Evolutionary conservation across 2,113 vertebrate genomes (phyloP), one percentile per base, ranked within the genome.

Genomic region (Sula dactylatra): DNA sequence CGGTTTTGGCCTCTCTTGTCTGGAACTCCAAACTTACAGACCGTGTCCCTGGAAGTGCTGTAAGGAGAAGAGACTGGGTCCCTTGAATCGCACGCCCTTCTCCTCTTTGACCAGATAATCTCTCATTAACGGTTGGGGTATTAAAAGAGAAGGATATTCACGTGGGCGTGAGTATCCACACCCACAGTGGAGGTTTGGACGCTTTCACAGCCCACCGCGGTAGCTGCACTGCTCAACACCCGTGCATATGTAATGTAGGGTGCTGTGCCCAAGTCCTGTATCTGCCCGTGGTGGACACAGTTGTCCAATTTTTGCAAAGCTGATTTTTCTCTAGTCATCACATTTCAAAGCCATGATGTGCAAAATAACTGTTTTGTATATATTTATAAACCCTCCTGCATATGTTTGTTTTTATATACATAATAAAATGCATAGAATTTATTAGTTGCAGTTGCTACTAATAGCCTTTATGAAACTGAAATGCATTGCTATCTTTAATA

Each of bases 171-270:
- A 45, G 44, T 45, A 45, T 45, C 44, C 44, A 17, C 44, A 45
- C 44, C 44, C 44, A 45, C 2, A 21, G 70, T 8, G 45, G 31
- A 32, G 34, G 27, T 12, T 24, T 45, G 47, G 71, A 11, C 32
- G 4, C 42, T n/a, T 26, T 31, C 24, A 26, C 52, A 29, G 0
- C n/a, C 47, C 29, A 5, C 2, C 1, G 7, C 44, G 34, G 59
- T 18, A 52, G 44, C 74, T 27, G 36, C 66, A 45, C 45, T 7
- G 42, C 62, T 80, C 21, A 26, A 67, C 59, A 27, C 31, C 38
- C 3, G 1, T 22, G 56, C 4, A 7, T 27, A 6, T 4, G 0
- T 19, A 0, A 0, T 3, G 8, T 6, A 1, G 13, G 8, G 56
- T 64, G 70, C 77, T 76, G 22, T 76, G 66, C 20, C n/a, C 7